Percentiles rank a stretch among this genome's conserved stretches.
phyloP scores from a whole-genome alignment of 1,140 invertebrate species.

The Asbolus verrucosus region DNA sequence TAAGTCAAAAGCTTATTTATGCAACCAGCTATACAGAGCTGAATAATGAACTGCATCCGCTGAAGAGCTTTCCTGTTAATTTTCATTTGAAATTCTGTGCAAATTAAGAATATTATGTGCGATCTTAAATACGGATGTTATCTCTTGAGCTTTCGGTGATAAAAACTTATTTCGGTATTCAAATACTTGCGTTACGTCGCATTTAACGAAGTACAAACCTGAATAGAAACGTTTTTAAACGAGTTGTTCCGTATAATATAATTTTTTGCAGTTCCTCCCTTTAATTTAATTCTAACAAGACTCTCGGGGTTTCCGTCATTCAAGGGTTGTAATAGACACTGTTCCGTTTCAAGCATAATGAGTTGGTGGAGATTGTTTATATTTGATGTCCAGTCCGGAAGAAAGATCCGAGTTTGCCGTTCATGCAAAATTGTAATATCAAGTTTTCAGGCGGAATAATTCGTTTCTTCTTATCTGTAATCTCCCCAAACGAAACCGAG shows the following conservation, averaged over 20 bases:
- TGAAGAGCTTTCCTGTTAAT: background rate
- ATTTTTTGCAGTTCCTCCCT: slow-evolving; percentile 17
- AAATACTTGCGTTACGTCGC: slow-evolving; percentile 19
- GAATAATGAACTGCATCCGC: no score
- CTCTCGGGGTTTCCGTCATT: slow-evolving; percentile 19
- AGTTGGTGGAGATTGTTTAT: slow-evolving; percentile 22
- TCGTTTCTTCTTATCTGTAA: slow-evolving; percentile 12
- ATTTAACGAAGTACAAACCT: slow-evolving; percentile 28
- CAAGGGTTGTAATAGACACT: slow-evolving; percentile 16
- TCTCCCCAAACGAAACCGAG: background rate
- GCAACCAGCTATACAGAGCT: no score
- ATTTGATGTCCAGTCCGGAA: slow-evolving; percentile 12
- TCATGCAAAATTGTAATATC: no score
- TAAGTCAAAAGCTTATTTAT: no score
- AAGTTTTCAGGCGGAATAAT: no score
- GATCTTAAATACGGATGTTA: no score
- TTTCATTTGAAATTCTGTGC: background rate
- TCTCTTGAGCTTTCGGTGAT: slow-evolving; percentile 22
- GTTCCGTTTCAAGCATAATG: slow-evolving; percentile 23
- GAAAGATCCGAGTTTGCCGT: no score
- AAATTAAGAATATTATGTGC: no score
- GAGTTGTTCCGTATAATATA: slow-evolving; percentile 17
- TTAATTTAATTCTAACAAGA: slow-evolving; percentile 38
- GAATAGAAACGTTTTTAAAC: slow-evolving; percentile 13
- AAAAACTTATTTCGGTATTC: slow-evolving; percentile 15